Evolutionary conservation across 2,113 vertebrate genomes (phyloP).

Genomic region (Thunnus thynnus): DNA sequence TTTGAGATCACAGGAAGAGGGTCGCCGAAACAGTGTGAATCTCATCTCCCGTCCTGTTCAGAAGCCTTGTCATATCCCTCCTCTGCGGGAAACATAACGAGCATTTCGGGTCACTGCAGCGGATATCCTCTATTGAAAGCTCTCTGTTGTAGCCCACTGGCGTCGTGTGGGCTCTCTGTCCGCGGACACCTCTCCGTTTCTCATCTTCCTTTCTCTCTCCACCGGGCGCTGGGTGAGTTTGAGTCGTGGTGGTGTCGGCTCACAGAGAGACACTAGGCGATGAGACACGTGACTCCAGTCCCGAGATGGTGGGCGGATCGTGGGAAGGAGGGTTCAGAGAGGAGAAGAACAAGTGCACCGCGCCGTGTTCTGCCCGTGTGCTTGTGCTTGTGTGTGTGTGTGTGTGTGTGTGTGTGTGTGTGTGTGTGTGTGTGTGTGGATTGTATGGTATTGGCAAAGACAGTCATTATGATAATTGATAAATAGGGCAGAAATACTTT

Average conservation of each 20-base stretch:
- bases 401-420: neutral
- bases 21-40: slow-evolving; percentile 40
- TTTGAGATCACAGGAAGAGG: slow-evolving; percentile 52
- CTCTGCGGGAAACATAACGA: slow-evolving; percentile 3
- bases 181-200: slow-evolving; percentile 30
- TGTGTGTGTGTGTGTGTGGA: neutral
- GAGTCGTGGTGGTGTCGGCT: slow-evolving; percentile 74
- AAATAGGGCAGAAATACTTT: slow-evolving; percentile 38
- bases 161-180: slow-evolving; percentile 38
- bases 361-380: slow-evolving; percentile 28
- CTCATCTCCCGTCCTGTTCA: slow-evolving; percentile 67
- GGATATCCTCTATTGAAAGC: slow-evolving; percentile 14
- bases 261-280: slow-evolving; percentile 71
- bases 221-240: slow-evolving; percentile 72
- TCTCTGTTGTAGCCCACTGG: slow-evolving; percentile 16
- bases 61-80: slow-evolving; percentile 27
- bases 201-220: slow-evolving; percentile 53
- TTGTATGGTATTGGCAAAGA: slow-evolving; percentile 41
- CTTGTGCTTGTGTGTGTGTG: slow-evolving; percentile 5
- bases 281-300: slow-evolving; percentile 80
- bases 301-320: slow-evolving; percentile 80
- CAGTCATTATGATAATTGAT: slow-evolving; percentile 68
- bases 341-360: slow-evolving; percentile 76
- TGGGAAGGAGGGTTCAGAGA: slow-evolving; percentile 72
- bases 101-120: slow-evolving; percentile 6